Conservation (phyloP, 1,140 invertebrate genomes). For the Macrocentrus cingulum region DNA sequence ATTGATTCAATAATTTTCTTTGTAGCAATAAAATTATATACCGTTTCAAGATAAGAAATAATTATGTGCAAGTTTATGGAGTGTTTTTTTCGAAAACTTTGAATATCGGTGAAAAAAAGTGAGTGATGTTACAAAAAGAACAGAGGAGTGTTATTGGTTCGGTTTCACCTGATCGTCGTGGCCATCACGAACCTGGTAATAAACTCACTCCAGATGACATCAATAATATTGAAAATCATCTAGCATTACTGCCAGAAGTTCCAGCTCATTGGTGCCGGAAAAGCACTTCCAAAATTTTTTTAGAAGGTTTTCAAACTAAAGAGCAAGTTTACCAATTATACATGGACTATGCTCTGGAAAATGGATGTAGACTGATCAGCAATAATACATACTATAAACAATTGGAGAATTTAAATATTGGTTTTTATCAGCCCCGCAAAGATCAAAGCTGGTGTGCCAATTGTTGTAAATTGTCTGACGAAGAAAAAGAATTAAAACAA, state of each 20-base stretch:
- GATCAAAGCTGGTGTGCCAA: not conserved
- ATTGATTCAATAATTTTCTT: too few relatives aligned
- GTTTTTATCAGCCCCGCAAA: not conserved
- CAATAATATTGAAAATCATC: not conserved
- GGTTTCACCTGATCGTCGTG: conserved; percentile 13
- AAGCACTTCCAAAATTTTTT: conserved; percentile 10
- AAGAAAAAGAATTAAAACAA: not conserved
- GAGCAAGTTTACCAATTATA: conserved; percentile 13
- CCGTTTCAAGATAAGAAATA: too few relatives aligned
- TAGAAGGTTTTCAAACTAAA: conserved; percentile 16
- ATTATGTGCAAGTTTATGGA: too few relatives aligned
- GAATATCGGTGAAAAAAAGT: too few relatives aligned
- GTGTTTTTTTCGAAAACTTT: too few relatives aligned
- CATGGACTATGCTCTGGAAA: not conserved
- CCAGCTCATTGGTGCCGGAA: conserved; percentile 15
- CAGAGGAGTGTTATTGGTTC: too few relatives aligned
- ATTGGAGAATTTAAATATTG: not conserved
- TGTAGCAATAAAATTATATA: too few relatives aligned
- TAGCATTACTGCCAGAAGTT: conserved; percentile 12
- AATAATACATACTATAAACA: not conserved
- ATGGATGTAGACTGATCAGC: not conserved
- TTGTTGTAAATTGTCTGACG: not conserved
- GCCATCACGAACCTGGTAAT: conserved; percentile 1
- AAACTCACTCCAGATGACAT: conserved; percentile 8
- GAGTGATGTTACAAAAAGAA: too few relatives aligned